Base-by-base conservation (phyloP, 2,113 vertebrate species). In the Galemys pyrenaicus region DNA sequence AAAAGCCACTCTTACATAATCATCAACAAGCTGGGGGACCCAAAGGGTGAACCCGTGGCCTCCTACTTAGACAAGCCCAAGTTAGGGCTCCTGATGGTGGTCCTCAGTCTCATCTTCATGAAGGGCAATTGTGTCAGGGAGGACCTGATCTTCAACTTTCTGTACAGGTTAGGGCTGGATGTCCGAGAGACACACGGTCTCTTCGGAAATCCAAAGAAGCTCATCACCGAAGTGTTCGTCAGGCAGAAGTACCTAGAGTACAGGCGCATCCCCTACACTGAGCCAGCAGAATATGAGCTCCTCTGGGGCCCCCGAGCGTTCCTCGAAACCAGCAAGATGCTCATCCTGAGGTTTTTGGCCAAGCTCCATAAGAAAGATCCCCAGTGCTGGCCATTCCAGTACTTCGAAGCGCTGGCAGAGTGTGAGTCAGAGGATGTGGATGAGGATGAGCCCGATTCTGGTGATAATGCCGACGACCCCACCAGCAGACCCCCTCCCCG, bases 21-120 rank as follows among this genome's bases (percentile, higher is more conserved):
- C 13, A 56, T 98, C 80, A 99, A 98, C 89, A 98, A 97, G 70
- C 80, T 99, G 95, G 98, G 98, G 5, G 35, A 24, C 0, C 13
- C 37, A 0, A 91, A 97, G 6, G 97, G 44, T 4, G 89, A 95
- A 0, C 58, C 82, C 0, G 39, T 96, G 4, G 65, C 54, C 1
- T 2, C 98, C 94, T 96, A 77, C 7, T 96, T 98, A 0, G 91
- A 98, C 16, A 98, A 96, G 15, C 98, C 98, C 24, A 99, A 99
- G 93, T 94, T 96, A 9, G 99, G 98, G 2, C 98, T 99, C 2
- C 98, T 99, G 54, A 98, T 98, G 1, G 95, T 99, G 15, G 98
- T 99, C 54, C 98, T 99, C 75, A 98, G 99, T 44, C 95, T 99
- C 12, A 98, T 99, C 67, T 99, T 99, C 85, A 99, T 99, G 99